phyloP scores from a whole-genome alignment of 2,113 vertebrate genomes.

The Microtus montanus region DNA sequence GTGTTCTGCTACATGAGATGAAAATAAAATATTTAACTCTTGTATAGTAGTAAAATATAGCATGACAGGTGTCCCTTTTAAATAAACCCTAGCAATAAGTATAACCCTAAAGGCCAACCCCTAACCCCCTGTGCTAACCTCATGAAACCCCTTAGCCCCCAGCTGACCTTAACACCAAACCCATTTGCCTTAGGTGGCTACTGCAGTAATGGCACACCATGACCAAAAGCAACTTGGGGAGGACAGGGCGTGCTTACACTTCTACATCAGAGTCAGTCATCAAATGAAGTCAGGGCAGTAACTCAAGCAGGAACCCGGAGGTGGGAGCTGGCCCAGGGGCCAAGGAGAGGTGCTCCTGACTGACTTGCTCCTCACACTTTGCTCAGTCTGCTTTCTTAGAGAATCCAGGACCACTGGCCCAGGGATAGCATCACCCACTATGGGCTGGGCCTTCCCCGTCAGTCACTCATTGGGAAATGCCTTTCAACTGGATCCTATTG shows the following conservation, averaged over 20 bases:
- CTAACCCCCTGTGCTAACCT: neutral
- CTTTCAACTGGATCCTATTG: too few species aligned
- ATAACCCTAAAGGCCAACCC: neutral
- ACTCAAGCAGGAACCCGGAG: neutral
- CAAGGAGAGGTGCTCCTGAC: neutral
- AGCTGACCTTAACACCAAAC: neutral
- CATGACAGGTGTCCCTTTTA: too few species aligned
- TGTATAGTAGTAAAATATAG: too few species aligned
- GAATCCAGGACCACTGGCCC: neutral
- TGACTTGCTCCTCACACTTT: neutral
- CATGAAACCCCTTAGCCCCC: neutral
- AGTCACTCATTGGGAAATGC: neutral
- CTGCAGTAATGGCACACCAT: neutral
- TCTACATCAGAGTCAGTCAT: neutral
- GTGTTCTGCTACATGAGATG: too few species aligned
- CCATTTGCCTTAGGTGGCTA: neutral
- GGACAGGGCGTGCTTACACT: neutral
- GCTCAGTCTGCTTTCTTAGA: neutral
- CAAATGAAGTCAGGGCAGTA: neutral
- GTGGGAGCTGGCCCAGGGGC: too few species aligned
- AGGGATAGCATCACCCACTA: neutral
- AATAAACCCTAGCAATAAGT: neutral
- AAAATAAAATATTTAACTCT: too few species aligned
- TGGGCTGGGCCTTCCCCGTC: too few species aligned
- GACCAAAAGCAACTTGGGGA: neutral